Percentiles rank a stretch among this genome's conserved stretches.
These are phyloP conservation scores for Spinus olivaceus DNA, from an alignment of 2,797 vertebrate species.

Conservation along the genomic window DNA sequence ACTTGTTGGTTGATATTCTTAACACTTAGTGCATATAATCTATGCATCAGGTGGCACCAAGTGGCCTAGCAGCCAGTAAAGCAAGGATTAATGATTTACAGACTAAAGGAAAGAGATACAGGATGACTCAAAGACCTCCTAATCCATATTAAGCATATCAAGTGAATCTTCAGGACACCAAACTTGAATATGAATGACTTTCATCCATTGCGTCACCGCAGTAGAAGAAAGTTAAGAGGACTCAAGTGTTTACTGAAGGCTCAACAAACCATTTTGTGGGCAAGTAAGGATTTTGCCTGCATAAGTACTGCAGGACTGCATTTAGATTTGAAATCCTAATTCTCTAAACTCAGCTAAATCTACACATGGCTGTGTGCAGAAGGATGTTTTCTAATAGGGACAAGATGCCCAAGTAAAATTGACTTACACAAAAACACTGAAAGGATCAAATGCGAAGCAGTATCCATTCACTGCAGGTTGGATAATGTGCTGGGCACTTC, in stretches of 20 bases:
- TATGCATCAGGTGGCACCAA: not conserved
- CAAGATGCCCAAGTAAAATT: not conserved
- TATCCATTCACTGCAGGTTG: not conserved
- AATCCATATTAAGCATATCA: not conserved
- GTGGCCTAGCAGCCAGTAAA: not conserved
- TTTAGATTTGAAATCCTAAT: not conserved
- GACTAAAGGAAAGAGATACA: not conserved
- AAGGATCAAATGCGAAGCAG: not conserved
- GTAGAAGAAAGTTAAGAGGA: not conserved
- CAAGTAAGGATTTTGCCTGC: not conserved
- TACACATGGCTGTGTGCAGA: not conserved
- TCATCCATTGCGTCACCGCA: rapidly evolving
- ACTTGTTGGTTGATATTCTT: not conserved
- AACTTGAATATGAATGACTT: not conserved
- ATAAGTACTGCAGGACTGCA: not conserved
- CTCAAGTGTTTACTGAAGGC: not conserved
- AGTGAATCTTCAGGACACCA: not conserved
- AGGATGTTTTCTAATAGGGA: not conserved
- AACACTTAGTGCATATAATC: not conserved
- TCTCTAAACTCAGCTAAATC: not conserved
- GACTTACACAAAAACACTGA: not conserved
- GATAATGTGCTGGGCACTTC: not conserved
- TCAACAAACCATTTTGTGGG: not conserved
- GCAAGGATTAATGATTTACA: slow-evolving; percentile 11
- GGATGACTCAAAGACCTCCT: slow-evolving; percentile 3